Conservation (phyloP, 1,140 invertebrate species). For the Archegozetes longisetosus region DNA sequence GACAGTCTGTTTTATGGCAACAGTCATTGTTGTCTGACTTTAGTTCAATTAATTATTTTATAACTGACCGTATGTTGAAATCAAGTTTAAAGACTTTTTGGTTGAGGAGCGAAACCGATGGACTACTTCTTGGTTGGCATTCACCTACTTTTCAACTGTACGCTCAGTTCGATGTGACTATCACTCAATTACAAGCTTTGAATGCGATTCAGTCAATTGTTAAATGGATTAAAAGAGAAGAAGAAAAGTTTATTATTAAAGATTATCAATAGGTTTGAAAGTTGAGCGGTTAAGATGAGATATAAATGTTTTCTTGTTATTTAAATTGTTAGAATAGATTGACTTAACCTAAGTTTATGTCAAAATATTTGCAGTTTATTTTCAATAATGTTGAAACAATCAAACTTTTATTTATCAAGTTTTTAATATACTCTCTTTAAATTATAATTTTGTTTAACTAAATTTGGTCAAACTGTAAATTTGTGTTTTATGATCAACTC, state of each 20-base stretch:
- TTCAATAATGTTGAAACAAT: no score
- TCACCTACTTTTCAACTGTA: slow-evolving; percentile 17
- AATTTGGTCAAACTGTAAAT: no score
- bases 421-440: no score
- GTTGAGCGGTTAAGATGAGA: no score
- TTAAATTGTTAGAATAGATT: no score
- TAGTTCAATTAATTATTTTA: slow-evolving; percentile 13
- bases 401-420: no score
- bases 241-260: slow-evolving; percentile 17
- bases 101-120: slow-evolving; percentile 11
- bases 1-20: slow-evolving; percentile 11
- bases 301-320: no score
- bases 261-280: slow-evolving; percentile 7
- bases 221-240: slow-evolving; percentile 20
- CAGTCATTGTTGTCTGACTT: neutral
- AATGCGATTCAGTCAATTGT: slow-evolving; percentile 12
- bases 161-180: slow-evolving; percentile 16
- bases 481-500: no score
- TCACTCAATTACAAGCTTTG: slow-evolving; percentile 10
- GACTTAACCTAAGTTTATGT: no score
- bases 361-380: no score
- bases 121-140: slow-evolving; percentile 17
- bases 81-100: slow-evolving; percentile 17
- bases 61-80: slow-evolving; percentile 14
- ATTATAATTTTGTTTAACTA: no score